Conservation (phyloP, 2,888 invertebrate species). For the Lycia hirtaria region DNA sequence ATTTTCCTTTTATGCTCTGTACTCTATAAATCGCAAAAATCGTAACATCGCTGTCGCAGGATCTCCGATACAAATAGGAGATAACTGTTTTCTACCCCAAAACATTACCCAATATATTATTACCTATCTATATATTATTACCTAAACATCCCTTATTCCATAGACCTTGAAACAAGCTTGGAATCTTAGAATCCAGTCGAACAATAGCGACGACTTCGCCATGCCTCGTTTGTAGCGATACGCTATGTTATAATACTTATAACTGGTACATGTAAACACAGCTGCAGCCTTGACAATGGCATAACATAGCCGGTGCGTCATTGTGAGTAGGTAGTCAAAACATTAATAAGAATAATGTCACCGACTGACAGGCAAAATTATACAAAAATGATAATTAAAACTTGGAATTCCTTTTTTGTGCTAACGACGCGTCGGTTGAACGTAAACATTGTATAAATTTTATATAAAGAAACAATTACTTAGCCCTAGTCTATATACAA, state of each 20-base stretch:
- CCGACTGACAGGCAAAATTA: not conserved
- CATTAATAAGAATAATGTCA: not conserved
- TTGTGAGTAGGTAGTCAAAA: constrained; percentile 2
- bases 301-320: constrained; percentile 1
- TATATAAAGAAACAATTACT: no score
- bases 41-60: no score
- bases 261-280: not conserved
- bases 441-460: no score
- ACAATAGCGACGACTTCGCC: constrained; percentile 17
- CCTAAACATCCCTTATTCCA: not conserved
- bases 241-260: constrained; percentile 3
- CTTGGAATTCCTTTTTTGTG: not conserved
- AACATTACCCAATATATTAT: no score
- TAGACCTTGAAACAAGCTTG: constrained; percentile 26
- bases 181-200: constrained; percentile 8
- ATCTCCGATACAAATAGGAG: no score
- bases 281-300: constrained; percentile 5
- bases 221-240: constrained; percentile 18
- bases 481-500: no score
- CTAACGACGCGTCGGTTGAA: not conserved
- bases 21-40: no score
- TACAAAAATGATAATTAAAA: no score
- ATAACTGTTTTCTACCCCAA: no score
- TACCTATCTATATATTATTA: constrained; percentile 1
- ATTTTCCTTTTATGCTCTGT: no score